These are phyloP conservation scores for Microctonus aethiopoides DNA, from an alignment of 2,888 invertebrate species.

Conservation along the genomic window DNA sequence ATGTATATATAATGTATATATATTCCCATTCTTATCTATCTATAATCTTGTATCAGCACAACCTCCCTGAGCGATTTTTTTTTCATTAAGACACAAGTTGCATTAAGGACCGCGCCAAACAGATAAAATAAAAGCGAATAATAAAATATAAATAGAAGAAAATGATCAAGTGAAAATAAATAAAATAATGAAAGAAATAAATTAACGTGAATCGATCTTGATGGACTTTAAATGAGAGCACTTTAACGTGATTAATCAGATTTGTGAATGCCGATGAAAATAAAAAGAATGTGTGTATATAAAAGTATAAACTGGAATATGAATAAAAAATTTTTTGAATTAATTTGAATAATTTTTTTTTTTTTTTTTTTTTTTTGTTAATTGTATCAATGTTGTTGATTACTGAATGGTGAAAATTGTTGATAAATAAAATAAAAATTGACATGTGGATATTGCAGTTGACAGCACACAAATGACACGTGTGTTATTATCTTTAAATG, in stretches of 20 bases:
- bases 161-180: not conserved
- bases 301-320: not conserved
- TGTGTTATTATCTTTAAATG: slow-evolving; percentile 14
- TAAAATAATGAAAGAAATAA: not conserved
- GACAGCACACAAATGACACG: slow-evolving; percentile 26
- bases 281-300: not conserved
- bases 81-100: slow-evolving; percentile 29
- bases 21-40: slow-evolving; percentile 46
- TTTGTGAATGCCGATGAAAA: not conserved
- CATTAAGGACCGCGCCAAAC: slow-evolving; percentile 5
- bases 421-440: not conserved
- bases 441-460: not conserved
- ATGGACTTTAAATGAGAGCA: not conserved
- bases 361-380: too few species aligned
- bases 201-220: not conserved
- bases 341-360: too few species aligned
- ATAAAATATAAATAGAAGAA: too few species aligned
- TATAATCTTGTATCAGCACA: slow-evolving; percentile 43
- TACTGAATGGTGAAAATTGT: too few species aligned
- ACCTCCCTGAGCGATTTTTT: slow-evolving; percentile 18
- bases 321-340: too few species aligned
- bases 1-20: not conserved
- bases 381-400: too few species aligned
- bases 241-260: not conserved
- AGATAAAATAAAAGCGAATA: not conserved